These are phyloP conservation scores for Epinotia nisella DNA, from an alignment of 2,888 invertebrate species.

Conservation along the genomic window DNA sequence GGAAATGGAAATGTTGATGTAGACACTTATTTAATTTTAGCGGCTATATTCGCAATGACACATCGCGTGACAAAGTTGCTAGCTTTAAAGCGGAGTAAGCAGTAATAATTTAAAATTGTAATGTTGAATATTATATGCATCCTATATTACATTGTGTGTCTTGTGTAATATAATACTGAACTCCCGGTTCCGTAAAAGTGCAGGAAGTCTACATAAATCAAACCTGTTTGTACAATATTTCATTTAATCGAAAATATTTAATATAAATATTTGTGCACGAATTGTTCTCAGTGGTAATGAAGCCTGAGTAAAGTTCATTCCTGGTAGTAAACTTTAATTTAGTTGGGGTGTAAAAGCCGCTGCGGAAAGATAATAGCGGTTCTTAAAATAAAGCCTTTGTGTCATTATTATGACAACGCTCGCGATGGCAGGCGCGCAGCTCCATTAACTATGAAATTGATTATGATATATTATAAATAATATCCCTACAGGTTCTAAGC, in stretches of 20 bases:
- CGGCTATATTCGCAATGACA: conserved; percentile 9
- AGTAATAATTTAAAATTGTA: conserved; percentile 7
- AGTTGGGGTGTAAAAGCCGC: conserved; percentile 61
- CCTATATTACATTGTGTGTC: neutral
- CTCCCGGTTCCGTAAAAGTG: neutral
- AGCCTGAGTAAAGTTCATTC: conserved; percentile 37
- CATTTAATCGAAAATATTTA: conserved; percentile 2
- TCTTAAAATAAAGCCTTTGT: conserved; percentile 76
- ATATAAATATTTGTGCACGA: neutral
- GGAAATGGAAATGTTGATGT: conserved; percentile 23
- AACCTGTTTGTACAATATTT: neutral
- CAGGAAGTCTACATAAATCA: neutral
- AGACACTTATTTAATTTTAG: conserved; percentile 6
- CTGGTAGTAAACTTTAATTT: conserved; percentile 67
- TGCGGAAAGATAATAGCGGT: conserved; percentile 69
- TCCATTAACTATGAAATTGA: conserved; percentile 41
- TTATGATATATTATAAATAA: conserved; percentile 31
- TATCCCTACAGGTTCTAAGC: conserved; percentile 14
- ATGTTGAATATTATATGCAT: neutral
- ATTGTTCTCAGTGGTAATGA: conserved; percentile 12
- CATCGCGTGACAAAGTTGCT: conserved; percentile 14
- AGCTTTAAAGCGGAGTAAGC: neutral
- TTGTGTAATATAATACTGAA: neutral
- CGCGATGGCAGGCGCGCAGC: conserved; percentile 42
- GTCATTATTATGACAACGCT: conserved; percentile 66